Base-by-base conservation (phyloP, 2,113 vertebrate genomes). In the Oryzias melastigma region DNA sequence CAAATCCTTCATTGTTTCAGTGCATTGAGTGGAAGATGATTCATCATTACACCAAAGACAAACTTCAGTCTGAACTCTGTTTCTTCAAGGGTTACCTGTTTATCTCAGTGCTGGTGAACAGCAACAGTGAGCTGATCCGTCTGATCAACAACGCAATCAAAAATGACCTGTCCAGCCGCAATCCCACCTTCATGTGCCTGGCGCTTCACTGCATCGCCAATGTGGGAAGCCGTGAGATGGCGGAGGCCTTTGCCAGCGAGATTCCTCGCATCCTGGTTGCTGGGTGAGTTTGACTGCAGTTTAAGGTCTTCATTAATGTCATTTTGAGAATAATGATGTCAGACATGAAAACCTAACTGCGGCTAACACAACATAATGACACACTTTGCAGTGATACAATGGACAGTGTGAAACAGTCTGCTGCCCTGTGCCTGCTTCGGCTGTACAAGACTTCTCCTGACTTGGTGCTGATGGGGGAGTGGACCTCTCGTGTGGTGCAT, bases 151-250 rank as follows among this genome's bases (percentile, higher is more conserved):
- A 96, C 0, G 95, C 94, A 71, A 96, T 97, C 84, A 96, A 96
- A 90, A 97, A 97, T 0, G 95, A 97, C 89, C 85, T 97, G 88
- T 94, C 95, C 70, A 97, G 95, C 88, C 93, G 95, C 58, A 97
- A 97, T 87, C 95, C 95, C 70, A 97, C 95, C 81, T 97, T 96
- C 91, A 97, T 97, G 95, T 96, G 94, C 84, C 89, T 97, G 91
- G 94, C 95, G 0, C 89, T 97, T 66, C 95, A 97, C 87, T 97
- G 95, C 55, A 97, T 97, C 0, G 95, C 95, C 18, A 97, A 97
- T 0, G 95, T 97, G 61, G 95, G 95, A 73, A 96, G 94, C 85
- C 91, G 95, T 0, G 95, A 96, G 89, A 97, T 97, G 95, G 95
- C 94, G 0, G 95, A 97, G 86, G 95, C 95, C 62, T 96, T 97